Evolutionary conservation across 2,797 vertebrate species (phyloP).

Genomic region (Rhabdomys pumilio): DNA sequence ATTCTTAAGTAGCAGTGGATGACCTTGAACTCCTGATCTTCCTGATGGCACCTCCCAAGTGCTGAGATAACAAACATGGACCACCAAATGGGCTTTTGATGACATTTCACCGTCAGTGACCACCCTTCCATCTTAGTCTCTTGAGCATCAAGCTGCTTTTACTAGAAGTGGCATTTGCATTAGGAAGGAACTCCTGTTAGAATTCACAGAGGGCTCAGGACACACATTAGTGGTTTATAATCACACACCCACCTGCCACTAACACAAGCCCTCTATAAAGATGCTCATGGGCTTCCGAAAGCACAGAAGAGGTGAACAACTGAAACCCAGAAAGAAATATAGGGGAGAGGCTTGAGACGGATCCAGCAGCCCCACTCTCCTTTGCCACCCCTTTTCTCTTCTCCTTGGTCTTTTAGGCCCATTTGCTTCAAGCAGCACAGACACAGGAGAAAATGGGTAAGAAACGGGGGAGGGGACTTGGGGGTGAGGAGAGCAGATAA

Average conservation of each 20-base stretch:
- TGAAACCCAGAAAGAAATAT: constrained; percentile 27
- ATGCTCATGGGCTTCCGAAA: not conserved
- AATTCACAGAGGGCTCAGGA: constrained; percentile 3
- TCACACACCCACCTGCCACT: not conserved
- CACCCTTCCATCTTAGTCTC: not conserved
- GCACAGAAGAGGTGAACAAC: constrained; percentile 29
- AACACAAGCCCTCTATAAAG: not conserved
- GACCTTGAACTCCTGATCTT: not conserved
- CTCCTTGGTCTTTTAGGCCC: constrained; percentile 24
- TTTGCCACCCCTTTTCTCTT: not conserved
- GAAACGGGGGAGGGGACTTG: not conserved
- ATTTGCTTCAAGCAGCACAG: constrained; percentile 28
- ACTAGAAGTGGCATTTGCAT: constrained; percentile 24
- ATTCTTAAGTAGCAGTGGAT: not conserved
- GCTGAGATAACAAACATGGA: not conserved
- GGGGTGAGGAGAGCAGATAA: not conserved
- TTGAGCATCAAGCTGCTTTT: constrained; percentile 38
- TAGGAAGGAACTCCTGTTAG: not conserved
- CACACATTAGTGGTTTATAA: not conserved
- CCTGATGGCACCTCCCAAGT: not conserved
- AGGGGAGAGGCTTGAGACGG: not conserved
- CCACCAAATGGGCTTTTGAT: not conserved
- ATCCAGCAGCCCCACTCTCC: not conserved
- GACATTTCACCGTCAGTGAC: not conserved
- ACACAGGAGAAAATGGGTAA: not conserved